These are phyloP conservation scores for Spodoptera exigua DNA, from an alignment of 2,888 invertebrate species.

Conservation along the genomic window DNA sequence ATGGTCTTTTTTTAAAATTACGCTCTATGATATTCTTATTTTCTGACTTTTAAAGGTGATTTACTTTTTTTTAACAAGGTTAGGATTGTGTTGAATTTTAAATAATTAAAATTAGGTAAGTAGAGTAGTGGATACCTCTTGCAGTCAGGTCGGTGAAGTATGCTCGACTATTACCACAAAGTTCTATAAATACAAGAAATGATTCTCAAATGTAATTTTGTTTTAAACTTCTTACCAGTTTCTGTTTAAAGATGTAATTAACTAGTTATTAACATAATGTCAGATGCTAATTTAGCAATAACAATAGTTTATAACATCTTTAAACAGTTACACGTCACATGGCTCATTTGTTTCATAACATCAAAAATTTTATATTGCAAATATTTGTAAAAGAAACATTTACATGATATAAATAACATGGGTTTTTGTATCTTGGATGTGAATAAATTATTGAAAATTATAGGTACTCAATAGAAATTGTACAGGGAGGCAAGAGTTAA, in stretches of 20 bases:
- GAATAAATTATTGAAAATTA: too few relatives aligned
- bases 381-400: conserved; percentile 1
- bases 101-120: conserved; percentile 79
- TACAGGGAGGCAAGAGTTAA: conserved; percentile 12
- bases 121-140: conserved; percentile 89
- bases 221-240: conserved; percentile 69
- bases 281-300: neutral
- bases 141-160: conserved; percentile 89
- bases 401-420: conserved; percentile 1
- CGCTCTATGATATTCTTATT: conserved; percentile 65
- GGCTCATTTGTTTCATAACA: neutral
- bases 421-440: neutral
- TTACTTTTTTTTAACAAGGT: conserved; percentile 61
- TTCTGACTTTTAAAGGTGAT: conserved; percentile 44
- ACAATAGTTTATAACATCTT: conserved; percentile 57
- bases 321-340: conserved; percentile 41
- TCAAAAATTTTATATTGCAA: conserved; percentile 12
- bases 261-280: conserved; percentile 19
- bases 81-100: conserved; percentile 65
- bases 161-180: conserved; percentile 90
- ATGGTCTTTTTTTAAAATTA: conserved; percentile 79
- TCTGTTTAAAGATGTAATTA: conserved; percentile 76
- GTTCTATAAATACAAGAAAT: conserved; percentile 90
- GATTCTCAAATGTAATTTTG: conserved; percentile 88
- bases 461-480: too few relatives aligned